Percentiles rank a stretch among this genome's conserved stretches.
Conservation (phyloP, 2,888 invertebrate genomes). For the Acanthosepion lycidas region DNA sequence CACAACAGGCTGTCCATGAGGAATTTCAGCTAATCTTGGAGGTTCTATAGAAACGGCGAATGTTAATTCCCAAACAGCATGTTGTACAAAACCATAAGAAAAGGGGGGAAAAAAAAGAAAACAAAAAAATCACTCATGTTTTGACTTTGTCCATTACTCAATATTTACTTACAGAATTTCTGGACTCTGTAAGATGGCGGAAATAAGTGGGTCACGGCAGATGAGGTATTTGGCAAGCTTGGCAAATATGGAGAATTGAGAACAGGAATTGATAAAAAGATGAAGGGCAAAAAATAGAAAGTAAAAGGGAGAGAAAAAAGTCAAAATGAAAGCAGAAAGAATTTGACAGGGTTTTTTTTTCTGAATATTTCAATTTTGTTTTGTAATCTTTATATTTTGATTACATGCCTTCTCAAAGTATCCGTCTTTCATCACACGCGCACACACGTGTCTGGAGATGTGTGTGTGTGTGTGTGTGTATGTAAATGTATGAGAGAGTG, state of each 20-base stretch:
- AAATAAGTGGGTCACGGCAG: neutral
- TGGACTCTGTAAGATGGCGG: constrained; percentile 15
- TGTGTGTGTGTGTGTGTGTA: neutral
- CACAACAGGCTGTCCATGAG: neutral
- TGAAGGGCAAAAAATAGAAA: neutral
- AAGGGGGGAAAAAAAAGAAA: neutral
- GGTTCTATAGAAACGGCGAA: neutral
- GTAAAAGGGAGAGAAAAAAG: neutral
- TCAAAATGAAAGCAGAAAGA: neutral
- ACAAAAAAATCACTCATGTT: neutral
- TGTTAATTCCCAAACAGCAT: neutral
- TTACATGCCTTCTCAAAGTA: neutral
- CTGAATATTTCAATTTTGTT: too few relatives aligned
- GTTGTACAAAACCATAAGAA: neutral
- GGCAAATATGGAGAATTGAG: neutral
- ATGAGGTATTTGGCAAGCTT: constrained; percentile 17
- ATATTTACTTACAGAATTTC: constrained; percentile 4
- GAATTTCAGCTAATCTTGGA: constrained; percentile 22
- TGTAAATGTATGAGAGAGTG: too few relatives aligned
- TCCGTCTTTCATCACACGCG: neutral
- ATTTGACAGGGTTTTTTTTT: neutral
- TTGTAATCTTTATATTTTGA: too few relatives aligned
- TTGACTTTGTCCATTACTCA: neutral
- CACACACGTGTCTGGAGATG: too few relatives aligned
- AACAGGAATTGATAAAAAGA: neutral